Conservation (phyloP, 1,140 invertebrate species). For the Polypedilum pembai region DNA sequence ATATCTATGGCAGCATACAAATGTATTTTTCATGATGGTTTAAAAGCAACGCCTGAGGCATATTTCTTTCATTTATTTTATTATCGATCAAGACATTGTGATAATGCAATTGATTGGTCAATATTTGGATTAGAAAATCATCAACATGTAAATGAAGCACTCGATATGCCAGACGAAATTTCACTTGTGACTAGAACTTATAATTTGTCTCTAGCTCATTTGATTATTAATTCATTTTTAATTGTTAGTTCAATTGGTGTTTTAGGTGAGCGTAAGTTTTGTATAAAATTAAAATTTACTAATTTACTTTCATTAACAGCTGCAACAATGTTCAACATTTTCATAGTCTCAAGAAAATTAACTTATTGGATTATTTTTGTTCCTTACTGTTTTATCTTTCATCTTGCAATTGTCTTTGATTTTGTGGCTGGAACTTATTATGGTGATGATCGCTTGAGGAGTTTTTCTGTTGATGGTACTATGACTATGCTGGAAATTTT, state of each 20-base stretch:
- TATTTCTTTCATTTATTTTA: slow-evolving; percentile 20
- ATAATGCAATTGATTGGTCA: background rate
- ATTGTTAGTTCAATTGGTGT: background rate
- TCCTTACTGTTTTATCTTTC: background rate
- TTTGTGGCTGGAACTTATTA: background rate
- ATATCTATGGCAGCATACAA: background rate
- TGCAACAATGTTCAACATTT: background rate
- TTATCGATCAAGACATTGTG: background rate
- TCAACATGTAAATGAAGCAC: background rate
- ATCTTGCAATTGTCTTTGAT: background rate
- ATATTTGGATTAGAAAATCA: background rate
- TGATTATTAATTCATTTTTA: background rate
- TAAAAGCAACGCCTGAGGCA: background rate
- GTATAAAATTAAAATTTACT: background rate
- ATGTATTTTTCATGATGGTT: slow-evolving; percentile 1
- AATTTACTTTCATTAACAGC: background rate
- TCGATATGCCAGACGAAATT: background rate
- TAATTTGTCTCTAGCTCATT: background rate
- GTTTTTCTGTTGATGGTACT: background rate
- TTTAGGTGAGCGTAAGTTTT: background rate
- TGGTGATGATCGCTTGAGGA: background rate
- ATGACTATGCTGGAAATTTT: background rate
- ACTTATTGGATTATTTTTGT: background rate
- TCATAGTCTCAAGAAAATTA: background rate
- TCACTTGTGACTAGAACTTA: background rate